phyloP scores from a whole-genome alignment of 2,888 invertebrate genomes.

The Mesorhabditis belari region DNA sequence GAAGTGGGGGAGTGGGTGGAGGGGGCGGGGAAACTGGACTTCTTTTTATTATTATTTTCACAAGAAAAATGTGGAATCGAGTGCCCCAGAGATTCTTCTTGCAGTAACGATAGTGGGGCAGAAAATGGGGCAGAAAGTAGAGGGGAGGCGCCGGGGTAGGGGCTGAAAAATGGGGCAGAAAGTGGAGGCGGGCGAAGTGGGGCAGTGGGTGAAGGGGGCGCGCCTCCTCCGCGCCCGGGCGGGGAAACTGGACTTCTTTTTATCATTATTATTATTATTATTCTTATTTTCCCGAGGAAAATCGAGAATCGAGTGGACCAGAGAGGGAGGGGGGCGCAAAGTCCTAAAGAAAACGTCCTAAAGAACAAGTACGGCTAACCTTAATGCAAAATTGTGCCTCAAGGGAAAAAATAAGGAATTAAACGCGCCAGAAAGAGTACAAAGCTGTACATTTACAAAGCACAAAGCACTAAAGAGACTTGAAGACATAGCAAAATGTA shows the following conservation, averaged over 20 bases:
- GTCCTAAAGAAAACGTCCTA: no score
- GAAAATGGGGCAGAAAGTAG: background rate
- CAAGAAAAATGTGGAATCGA: background rate
- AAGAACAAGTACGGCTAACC: no score
- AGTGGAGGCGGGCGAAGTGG: background rate
- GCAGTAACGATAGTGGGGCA: conserved; percentile 2
- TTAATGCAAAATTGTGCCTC: no score
- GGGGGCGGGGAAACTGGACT: background rate
- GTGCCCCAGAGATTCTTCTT: conserved; percentile 13
- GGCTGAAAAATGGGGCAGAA: background rate
- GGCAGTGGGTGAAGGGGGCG: background rate
- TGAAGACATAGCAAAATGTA: no score
- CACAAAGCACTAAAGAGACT: no score
- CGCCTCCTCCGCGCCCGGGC: no score
- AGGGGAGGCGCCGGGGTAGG: background rate
- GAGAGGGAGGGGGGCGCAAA: no score
- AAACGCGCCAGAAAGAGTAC: no score
- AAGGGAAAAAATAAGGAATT: no score
- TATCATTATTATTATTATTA: background rate
- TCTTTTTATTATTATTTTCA: background rate
- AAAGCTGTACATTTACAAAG: no score
- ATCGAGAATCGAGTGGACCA: no score
- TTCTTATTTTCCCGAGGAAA: no score
- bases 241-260: conserved; percentile 1
- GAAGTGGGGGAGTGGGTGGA: background rate